phyloP scores from a whole-genome alignment of 2,888 invertebrate genomes.

The Dorcus parallelipipedus region DNA sequence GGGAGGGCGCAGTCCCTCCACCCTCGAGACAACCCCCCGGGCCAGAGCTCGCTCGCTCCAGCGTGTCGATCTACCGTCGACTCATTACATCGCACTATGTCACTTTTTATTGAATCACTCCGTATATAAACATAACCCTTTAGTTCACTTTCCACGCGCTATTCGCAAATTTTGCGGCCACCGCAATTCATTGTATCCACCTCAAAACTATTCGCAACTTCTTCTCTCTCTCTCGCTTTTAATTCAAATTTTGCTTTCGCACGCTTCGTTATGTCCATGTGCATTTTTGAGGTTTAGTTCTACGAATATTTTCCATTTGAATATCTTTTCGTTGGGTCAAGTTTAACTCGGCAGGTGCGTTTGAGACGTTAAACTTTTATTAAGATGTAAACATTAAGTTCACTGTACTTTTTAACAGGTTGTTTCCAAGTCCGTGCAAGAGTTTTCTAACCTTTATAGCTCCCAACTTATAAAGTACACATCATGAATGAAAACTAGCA shows the following conservation, averaged over 20 bases:
- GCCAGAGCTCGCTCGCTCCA: conserved; percentile 52
- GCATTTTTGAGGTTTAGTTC: conserved; percentile 33
- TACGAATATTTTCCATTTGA: conserved; percentile 9
- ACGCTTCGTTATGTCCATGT: conserved; percentile 39
- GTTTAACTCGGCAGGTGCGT: conserved; percentile 2
- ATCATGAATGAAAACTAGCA: conserved; percentile 12
- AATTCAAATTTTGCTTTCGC: conserved; percentile 20
- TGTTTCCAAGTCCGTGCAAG: conserved; percentile 28
- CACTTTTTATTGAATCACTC: conserved; percentile 24
- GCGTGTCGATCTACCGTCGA: conserved; percentile 36
- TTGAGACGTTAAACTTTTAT: neutral
- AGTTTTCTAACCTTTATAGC: conserved; percentile 1
- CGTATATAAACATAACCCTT: conserved; percentile 24
- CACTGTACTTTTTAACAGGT: conserved; percentile 44
- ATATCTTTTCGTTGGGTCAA: neutral
- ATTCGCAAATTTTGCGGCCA: neutral
- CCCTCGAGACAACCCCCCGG: conserved; percentile 77
- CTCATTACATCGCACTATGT: conserved; percentile 14
- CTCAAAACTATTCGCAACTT: neutral
- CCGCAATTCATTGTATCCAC: neutral
- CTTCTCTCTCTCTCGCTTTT: conserved; percentile 3
- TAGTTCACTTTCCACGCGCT: neutral
- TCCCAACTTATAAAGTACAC: neutral
- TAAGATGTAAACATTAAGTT: conserved; percentile 40
- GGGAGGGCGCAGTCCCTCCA: conserved; percentile 65